phyloP scores from a whole-genome alignment of 2,113 vertebrate species.

The Sinocyclocheilus rhinocerous region DNA sequence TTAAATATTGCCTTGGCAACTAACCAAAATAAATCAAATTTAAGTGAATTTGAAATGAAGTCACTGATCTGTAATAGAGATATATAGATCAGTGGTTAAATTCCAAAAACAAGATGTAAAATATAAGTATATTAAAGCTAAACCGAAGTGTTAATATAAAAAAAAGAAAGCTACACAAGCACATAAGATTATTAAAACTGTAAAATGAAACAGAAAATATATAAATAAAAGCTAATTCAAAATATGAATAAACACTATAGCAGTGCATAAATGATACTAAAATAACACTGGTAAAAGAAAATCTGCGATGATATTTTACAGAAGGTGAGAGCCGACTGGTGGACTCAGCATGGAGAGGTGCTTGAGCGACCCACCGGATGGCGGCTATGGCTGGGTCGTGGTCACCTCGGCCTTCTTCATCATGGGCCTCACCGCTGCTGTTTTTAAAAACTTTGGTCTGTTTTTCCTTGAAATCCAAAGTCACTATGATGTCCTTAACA shows the following conservation, averaged over 20 bases:
- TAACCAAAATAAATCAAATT: background rate
- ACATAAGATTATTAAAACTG: background rate
- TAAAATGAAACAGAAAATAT: background rate
- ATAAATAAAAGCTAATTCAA: background rate
- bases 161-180: background rate
- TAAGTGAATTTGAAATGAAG: too few relatives aligned
- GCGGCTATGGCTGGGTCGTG: slow-evolving; percentile 80
- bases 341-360: slow-evolving; percentile 50
- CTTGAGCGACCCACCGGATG: slow-evolving; percentile 60
- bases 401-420: slow-evolving; percentile 73
- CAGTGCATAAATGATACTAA: background rate
- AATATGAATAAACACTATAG: background rate
- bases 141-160: background rate
- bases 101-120: background rate
- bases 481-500: slow-evolving; percentile 73
- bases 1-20: background rate
- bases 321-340: background rate
- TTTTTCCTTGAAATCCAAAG: slow-evolving; percentile 81
- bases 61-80: too few relatives aligned
- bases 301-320: background rate
- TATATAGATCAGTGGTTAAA: too few relatives aligned
- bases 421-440: slow-evolving; percentile 75
- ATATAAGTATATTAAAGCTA: background rate
- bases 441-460: slow-evolving; percentile 77
- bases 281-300: background rate